Evolutionary conservation across 2,113 vertebrate species (phyloP).

Genomic region (Nannospalax galili): DNA sequence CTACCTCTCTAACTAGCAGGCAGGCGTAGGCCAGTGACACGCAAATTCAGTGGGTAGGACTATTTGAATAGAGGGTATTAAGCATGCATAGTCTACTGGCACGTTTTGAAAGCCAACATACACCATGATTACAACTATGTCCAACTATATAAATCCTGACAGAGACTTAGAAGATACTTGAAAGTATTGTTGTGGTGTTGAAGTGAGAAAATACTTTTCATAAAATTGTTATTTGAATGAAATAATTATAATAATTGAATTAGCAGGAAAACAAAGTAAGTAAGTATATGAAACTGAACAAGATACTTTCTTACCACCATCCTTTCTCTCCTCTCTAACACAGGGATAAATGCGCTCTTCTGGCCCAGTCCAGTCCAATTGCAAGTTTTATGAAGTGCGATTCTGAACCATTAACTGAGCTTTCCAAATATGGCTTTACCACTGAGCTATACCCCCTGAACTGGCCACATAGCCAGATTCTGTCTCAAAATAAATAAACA

Average conservation of each 20-base stretch:
- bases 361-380: neutral
- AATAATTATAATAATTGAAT: slow-evolving; percentile 12
- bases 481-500: too few relatives aligned
- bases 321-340: slow-evolving; percentile 23
- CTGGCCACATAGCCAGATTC: too few relatives aligned
- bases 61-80: neutral
- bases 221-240: neutral
- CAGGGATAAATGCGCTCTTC: slow-evolving; percentile 6
- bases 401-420: slow-evolving; percentile 53
- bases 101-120: slow-evolving; percentile 6
- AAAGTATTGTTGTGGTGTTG: slow-evolving; percentile 26
- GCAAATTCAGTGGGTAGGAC: neutral
- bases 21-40: neutral
- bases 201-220: slow-evolving; percentile 22
- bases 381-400: slow-evolving; percentile 51
- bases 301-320: slow-evolving; percentile 8
- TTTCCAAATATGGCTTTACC: slow-evolving; percentile 11
- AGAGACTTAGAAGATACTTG: neutral
- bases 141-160: slow-evolving; percentile 7
- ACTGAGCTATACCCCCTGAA: too few relatives aligned
- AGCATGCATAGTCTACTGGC: neutral
- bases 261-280: neutral
- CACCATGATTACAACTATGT: neutral
- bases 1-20: neutral
- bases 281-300: too few relatives aligned